phyloP scores from a whole-genome alignment of 2,113 vertebrate genomes.

The Podocnemis expansa region DNA sequence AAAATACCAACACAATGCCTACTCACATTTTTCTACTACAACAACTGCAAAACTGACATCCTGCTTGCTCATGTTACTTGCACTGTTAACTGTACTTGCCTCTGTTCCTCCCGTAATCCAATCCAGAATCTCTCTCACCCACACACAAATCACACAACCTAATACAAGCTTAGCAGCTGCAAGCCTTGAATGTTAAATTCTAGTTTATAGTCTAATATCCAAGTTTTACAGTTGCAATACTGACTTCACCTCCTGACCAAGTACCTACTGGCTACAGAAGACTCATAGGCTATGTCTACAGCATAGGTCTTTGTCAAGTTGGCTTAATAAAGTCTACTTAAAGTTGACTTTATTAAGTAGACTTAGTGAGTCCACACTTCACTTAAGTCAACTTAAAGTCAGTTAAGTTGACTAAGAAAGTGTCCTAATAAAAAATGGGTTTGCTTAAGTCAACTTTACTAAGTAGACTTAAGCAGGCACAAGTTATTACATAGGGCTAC shows the following conservation, averaged over 20 bases:
- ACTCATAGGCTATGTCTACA: no score
- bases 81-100: background rate
- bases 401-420: no score
- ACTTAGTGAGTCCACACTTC: no score
- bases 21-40: conserved; percentile 43
- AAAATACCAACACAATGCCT: conserved; percentile 69
- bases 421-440: no score
- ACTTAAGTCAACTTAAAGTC: no score
- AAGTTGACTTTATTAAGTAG: no score
- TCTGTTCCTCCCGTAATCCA: background rate
- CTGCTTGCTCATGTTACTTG: conserved; percentile 4
- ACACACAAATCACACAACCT: conserved; percentile 3
- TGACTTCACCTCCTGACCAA: background rate
- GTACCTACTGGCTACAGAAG: background rate
- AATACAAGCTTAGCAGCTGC: conserved; percentile 66
- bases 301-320: no score
- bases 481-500: no score
- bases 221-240: background rate
- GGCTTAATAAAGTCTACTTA: no score
- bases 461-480: no score
- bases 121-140: background rate
- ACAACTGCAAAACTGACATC: conserved; percentile 39
- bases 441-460: no score
- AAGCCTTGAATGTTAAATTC: conserved; percentile 11
- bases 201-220: background rate